phyloP scores from a whole-genome alignment of 2,113 vertebrate species.

The Neotragus pygmaeus region DNA sequence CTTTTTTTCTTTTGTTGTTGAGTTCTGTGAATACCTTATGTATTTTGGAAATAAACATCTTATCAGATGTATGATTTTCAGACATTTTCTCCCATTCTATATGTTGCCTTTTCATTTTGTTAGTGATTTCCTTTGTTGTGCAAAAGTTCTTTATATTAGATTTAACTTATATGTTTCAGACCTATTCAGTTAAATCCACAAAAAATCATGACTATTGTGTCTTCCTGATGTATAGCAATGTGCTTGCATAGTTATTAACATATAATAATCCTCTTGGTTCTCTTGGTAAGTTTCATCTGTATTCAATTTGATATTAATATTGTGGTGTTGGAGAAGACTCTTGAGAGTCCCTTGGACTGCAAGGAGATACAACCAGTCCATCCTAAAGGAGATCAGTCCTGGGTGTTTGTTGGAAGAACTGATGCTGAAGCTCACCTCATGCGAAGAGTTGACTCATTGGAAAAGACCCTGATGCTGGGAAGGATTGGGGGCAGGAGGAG shows the following conservation, averaged over 20 bases:
- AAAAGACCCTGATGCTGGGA: too few species aligned
- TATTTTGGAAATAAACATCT: not conserved
- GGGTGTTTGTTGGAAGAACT: too few species aligned
- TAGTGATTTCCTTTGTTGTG: not conserved
- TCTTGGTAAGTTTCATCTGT: not conserved
- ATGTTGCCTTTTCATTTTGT: not conserved
- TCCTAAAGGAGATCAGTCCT: too few species aligned
- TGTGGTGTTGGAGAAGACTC: too few species aligned
- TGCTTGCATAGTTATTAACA: not conserved
- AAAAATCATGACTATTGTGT: not conserved
- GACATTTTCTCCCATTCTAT: not conserved
- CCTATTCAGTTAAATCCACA: not conserved
- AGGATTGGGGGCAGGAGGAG: too few species aligned
- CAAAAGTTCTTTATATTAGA: not conserved
- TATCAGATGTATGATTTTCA: not conserved
- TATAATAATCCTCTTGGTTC: not conserved
- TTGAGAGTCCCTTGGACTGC: too few species aligned
- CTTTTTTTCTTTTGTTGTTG: not conserved
- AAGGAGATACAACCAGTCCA: too few species aligned
- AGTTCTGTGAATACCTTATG: not conserved
- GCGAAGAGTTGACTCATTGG: too few species aligned
- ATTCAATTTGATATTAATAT: not conserved
- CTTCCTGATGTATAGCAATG: not conserved
- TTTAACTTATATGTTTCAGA: not conserved
- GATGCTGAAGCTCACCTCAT: too few species aligned